These are phyloP conservation scores for Holothuria glaberrima DNA, from an alignment of 35 echinoderm and acorn worm genomes.

Conservation along the genomic window DNA sequence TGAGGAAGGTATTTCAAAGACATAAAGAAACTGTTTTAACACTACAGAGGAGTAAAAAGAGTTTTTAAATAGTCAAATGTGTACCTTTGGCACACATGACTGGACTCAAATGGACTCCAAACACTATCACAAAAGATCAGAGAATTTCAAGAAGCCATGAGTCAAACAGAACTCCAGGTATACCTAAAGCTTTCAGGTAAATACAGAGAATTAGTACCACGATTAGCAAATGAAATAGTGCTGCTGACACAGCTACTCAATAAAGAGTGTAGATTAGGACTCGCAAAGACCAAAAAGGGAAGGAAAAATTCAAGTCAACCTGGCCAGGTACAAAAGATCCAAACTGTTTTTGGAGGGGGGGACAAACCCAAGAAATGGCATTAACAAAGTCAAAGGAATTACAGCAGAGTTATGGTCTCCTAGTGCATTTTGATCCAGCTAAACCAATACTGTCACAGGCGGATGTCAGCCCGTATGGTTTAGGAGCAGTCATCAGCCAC, in stretches of 20 bases:
- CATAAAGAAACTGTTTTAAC: conserved; percentile 35
- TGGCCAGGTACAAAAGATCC: too few species aligned
- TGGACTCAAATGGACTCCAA: conserved; percentile 56
- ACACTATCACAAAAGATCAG: conserved; percentile 40
- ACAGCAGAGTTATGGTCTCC: too few species aligned
- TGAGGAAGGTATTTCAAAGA: conserved; percentile 53
- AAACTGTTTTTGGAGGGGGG: conserved; percentile 38
- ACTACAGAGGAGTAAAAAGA: conserved; percentile 59
- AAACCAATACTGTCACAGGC: too few species aligned
- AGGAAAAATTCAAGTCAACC: background rate
- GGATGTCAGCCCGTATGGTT: too few species aligned
- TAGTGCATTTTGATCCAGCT: too few species aligned
- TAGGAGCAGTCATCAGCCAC: too few species aligned
- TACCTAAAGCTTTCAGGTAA: background rate
- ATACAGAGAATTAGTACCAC: conserved; percentile 8
- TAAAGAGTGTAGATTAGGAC: background rate
- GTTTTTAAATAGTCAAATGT: conserved; percentile 54
- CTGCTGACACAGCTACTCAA: conserved; percentile 12
- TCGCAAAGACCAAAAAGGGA: background rate
- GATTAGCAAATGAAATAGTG: conserved; percentile 22
- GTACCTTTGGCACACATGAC: conserved; percentile 55
- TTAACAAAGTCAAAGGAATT: too few species aligned
- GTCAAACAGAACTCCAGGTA: background rate
- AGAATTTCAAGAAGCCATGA: background rate
- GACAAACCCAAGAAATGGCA: too few species aligned